These are phyloP conservation scores for Polypterus bichir DNA, from an alignment of 2,113 vertebrate genomes.

Conservation along the genomic window DNA sequence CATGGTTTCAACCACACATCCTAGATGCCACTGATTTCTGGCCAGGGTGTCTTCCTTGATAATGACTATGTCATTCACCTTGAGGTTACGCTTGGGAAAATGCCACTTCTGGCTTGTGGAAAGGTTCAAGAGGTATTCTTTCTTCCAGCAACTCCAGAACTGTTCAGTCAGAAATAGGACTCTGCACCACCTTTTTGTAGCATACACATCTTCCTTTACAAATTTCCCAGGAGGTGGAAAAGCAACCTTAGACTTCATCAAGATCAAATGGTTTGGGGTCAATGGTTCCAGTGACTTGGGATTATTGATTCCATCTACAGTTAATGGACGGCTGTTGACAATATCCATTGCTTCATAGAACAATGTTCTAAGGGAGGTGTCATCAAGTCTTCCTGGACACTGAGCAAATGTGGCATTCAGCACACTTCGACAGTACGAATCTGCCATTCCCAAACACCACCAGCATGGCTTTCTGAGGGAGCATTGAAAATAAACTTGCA, in stretches of 20 bases:
- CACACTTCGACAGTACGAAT: conserved; percentile 12
- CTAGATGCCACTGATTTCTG: conserved; percentile 11
- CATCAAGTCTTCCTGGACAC: conserved; percentile 8
- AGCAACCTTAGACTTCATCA: conserved; percentile 16
- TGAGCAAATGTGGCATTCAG: conserved; percentile 2
- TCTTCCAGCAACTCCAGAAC: conserved; percentile 19
- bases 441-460: conserved; percentile 10
- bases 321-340: conserved; percentile 15
- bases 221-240: conserved; percentile 12
- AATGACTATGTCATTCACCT: conserved; percentile 15
- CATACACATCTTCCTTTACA: conserved; percentile 16
- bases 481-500: conserved; percentile 19
- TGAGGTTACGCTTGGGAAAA: conserved; percentile 9
- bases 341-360: conserved; percentile 20
- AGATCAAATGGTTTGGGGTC: conserved; percentile 15
- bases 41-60: conserved; percentile 9
- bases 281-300: conserved; percentile 9
- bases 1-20: conserved; percentile 10
- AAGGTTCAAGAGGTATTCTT: conserved; percentile 15
- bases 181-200: conserved; percentile 6
- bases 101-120: conserved; percentile 17
- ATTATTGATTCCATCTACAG: conserved; percentile 13
- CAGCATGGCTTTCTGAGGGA: conserved; percentile 9
- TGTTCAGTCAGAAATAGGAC: conserved; percentile 16
- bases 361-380: conserved; percentile 15